phyloP scores from a whole-genome alignment of 2,113 vertebrate species.

The Cheilinus undulatus region DNA sequence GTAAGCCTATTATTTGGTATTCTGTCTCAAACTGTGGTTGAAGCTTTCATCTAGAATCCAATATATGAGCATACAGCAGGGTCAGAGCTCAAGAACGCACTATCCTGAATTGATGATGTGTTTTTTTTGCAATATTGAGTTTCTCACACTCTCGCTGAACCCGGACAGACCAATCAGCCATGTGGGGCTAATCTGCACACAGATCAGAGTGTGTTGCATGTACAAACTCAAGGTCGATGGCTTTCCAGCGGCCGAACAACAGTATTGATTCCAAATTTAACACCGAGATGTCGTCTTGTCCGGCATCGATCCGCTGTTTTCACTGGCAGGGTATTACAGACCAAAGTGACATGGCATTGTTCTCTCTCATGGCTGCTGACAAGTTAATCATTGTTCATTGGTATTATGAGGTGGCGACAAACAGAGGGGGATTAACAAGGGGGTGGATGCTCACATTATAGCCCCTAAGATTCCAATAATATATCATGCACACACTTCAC shows the following conservation, averaged over 20 bases:
- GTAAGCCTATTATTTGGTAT: neutral
- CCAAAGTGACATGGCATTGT: constrained; percentile 26
- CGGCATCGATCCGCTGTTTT: constrained; percentile 41
- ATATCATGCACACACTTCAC: neutral
- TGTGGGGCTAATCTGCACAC: constrained; percentile 39
- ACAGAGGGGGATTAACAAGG: neutral
- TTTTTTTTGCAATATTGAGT: constrained; percentile 23
- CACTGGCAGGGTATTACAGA: constrained; percentile 28
- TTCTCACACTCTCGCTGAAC: constrained; percentile 11
- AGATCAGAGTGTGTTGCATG: constrained; percentile 20
- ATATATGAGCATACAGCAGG: neutral
- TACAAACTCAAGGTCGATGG: constrained; percentile 54
- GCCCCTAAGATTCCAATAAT: constrained; percentile 1
- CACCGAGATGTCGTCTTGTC: constrained; percentile 51
- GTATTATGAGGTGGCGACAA: constrained; percentile 14
- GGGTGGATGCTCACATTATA: too few species aligned
- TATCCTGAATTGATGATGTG: neutral
- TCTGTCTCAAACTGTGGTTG: neutral
- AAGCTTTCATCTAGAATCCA: neutral
- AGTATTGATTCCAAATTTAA: constrained; percentile 69
- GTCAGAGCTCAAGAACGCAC: neutral
- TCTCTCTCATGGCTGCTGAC: neutral
- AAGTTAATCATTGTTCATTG: constrained; percentile 39
- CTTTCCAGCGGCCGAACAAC: constrained; percentile 28
- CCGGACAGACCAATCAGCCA: constrained; percentile 32